Evolutionary conservation across 30 jellyfish, hydroid and myxozoan genomes (phyloP), one percentile per base, ranked within the genome.

Genomic region (Aurelia coerulea): DNA sequence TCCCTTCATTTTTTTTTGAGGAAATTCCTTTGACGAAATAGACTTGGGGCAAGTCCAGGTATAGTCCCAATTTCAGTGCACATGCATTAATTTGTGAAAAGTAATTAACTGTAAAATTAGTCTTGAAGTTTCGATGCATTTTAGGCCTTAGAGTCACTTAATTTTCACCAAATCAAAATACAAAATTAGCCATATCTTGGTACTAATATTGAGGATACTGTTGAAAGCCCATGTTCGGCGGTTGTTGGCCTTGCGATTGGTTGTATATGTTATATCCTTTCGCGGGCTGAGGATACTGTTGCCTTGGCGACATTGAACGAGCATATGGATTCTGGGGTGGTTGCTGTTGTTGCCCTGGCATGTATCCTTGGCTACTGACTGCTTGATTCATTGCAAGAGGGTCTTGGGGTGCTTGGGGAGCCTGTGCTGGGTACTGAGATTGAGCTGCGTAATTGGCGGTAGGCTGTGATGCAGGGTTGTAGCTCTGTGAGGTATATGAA

Each of bases 241-340:
- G 89, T 53, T 77, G 89, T 4, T 46, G 56, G 56, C 89, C 89
- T 29, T 74, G 88, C 29, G 94, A 74, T 62, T 77, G 90, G 70
- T 79, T 69, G 73, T 88, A 88, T 65, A 77, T 35, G 29, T 88
- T 83, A 53, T 88, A 88, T 60, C 96, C 89, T 78, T 74, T 51
- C 52, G 76, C 81, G 1, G 96, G 96, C 70, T 78, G 89, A 18
- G 96, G 96, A 35, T 88, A 88, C 69, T 78, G 91, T 65, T 88
- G 96, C 81, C 96, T 65, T 64, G 96, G 96, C 3, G 96, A 88
- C 96, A 88, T 88, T 32, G 96, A 59, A 17, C 96, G 90, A 17
- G 95, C 85, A 51, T 88, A 88, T 8, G 96, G 96, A 62, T 88
- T 88, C 73, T 76, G 89, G n/a, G 68, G 68, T 17, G 63, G 83